Evolutionary conservation across 2,797 vertebrate species (phyloP).

Genomic region (Hemitrygon akajei): DNA sequence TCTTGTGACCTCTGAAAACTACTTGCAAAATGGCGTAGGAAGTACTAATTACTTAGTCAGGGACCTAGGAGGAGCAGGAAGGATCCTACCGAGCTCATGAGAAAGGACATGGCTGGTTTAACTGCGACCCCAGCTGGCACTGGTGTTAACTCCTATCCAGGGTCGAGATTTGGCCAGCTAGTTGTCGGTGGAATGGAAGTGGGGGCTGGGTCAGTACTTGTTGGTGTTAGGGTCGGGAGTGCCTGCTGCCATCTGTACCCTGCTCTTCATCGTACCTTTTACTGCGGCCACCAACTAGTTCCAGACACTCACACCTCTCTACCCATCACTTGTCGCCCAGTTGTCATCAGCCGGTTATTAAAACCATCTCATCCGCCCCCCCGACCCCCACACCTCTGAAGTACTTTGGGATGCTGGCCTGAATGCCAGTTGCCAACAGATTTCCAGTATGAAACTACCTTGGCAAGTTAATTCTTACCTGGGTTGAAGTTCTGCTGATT

Average conservation of each 20-base stretch:
- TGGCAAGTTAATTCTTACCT: background rate
- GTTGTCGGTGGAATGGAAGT: background rate
- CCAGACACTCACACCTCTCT: background rate
- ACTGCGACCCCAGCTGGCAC: background rate
- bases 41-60: background rate
- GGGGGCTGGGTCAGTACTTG: background rate
- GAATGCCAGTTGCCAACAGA: background rate
- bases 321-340: background rate
- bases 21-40: background rate
- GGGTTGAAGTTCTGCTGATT: background rate
- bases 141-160: too few species aligned
- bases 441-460: background rate
- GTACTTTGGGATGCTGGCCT: background rate
- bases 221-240: background rate
- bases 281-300: too few species aligned
- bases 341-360: background rate
- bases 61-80: background rate
- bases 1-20: background rate
- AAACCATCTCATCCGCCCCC: background rate
- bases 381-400: background rate
- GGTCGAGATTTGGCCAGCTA: background rate
- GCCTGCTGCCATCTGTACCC: background rate
- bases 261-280: too few species aligned
- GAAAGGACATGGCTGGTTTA: background rate
- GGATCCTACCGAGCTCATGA: background rate